A percentile compares a stretch with the other conserved stretches of the same genome.
Conservation (phyloP, 2,888 invertebrate species). For the Vanessa cardui region DNA sequence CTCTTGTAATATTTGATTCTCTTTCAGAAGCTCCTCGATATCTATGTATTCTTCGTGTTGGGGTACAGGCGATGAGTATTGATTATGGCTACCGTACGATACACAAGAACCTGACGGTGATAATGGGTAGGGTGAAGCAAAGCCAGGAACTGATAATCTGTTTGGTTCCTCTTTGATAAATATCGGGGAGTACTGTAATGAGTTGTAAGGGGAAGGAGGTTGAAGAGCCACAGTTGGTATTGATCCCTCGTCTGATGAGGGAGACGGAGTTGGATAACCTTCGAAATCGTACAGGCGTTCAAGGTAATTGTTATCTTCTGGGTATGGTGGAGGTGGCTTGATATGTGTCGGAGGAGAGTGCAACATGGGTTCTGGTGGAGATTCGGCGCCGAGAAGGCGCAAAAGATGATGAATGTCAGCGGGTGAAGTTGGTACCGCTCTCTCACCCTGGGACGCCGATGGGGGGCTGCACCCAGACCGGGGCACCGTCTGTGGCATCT, state of each 20-base stretch:
- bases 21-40: slow-evolving; percentile 83
- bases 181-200: slow-evolving; percentile 66
- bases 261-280: slow-evolving; percentile 76
- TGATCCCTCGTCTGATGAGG: slow-evolving; percentile 80
- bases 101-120: slow-evolving; percentile 83
- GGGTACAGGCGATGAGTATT: slow-evolving; percentile 79
- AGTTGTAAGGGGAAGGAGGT: slow-evolving; percentile 81
- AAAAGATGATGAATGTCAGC: slow-evolving; percentile 76
- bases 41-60: slow-evolving; percentile 85
- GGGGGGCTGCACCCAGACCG: slow-evolving; percentile 89
- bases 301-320: slow-evolving; percentile 64
- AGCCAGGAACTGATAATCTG: slow-evolving; percentile 77
- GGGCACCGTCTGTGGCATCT: slow-evolving; percentile 94
- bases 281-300: slow-evolving; percentile 79
- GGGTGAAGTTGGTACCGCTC: slow-evolving; percentile 82
- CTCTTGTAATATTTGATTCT: slow-evolving; percentile 80
- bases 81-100: slow-evolving; percentile 83
- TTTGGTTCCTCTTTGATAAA: slow-evolving; percentile 82
- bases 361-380: slow-evolving; percentile 76
- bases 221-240: slow-evolving; percentile 83
- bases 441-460: slow-evolving; percentile 88
- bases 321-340: slow-evolving; percentile 75
- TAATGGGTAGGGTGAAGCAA: slow-evolving; percentile 78
- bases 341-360: slow-evolving; percentile 74
- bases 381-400: slow-evolving; percentile 76